phyloP scores from a whole-genome alignment of 2,113 vertebrate species.

The Phrynocephalus versicolor region DNA sequence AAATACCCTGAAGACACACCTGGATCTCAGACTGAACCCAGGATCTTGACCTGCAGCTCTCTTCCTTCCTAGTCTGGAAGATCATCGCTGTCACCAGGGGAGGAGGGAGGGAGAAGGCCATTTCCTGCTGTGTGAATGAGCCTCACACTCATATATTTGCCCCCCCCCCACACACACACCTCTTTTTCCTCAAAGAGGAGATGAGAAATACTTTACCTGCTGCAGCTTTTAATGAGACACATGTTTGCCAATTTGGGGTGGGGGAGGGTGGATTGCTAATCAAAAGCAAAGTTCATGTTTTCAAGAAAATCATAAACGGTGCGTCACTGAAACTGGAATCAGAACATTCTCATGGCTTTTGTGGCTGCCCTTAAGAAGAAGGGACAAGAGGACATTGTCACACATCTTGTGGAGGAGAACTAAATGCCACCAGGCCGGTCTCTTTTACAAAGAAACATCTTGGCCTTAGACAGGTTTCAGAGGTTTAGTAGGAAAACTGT shows the following conservation, averaged over 20 bases:
- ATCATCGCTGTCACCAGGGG: no score
- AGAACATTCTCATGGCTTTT: neutral
- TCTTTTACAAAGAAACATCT: neutral
- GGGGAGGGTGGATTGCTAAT: no score
- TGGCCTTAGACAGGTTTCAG: neutral
- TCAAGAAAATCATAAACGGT: neutral
- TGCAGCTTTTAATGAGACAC: neutral
- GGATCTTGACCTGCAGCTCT: no score
- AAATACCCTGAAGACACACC: neutral
- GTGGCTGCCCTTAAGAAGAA: neutral
- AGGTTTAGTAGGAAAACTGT: neutral
- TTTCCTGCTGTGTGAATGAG: no score
- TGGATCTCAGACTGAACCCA: neutral
- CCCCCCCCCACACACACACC: neutral
- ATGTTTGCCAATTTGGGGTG: no score
- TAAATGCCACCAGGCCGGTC: no score
- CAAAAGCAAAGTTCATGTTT: neutral
- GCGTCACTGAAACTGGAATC: neutral
- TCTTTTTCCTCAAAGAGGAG: neutral
- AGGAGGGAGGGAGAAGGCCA: no score
- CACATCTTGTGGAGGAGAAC: no score
- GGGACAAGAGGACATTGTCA: no score
- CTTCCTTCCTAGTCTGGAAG: no score
- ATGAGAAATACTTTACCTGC: no score
- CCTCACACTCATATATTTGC: neutral